Conservation (phyloP, 1,140 invertebrate species). For the Thalassaphorura encarpata region DNA sequence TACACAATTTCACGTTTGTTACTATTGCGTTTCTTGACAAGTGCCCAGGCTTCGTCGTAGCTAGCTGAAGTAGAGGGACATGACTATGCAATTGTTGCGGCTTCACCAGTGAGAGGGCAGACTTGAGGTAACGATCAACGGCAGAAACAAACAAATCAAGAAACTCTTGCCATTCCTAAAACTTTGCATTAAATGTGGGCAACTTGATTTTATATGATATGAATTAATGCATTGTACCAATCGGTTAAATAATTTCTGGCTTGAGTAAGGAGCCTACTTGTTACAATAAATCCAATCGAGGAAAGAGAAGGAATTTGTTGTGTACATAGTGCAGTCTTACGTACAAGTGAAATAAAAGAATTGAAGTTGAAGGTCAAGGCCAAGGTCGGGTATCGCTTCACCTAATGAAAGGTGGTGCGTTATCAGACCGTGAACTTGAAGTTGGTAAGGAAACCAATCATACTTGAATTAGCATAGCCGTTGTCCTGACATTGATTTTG, state of each 20-base stretch:
- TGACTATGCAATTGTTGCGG: not conserved
- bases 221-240: not conserved
- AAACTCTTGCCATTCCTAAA: not conserved
- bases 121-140: conserved; percentile 3
- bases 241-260: not conserved
- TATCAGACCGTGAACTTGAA: too few relatives aligned
- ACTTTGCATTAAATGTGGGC: not conserved
- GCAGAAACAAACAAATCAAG: conserved; percentile 1
- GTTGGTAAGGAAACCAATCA: too few relatives aligned
- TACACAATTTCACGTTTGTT: not conserved
- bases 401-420: too few relatives aligned
- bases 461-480: too few relatives aligned
- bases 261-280: too few relatives aligned
- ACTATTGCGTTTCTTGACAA: not conserved
- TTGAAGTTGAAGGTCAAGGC: too few relatives aligned
- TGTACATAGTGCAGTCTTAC: too few relatives aligned
- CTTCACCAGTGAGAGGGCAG: not conserved
- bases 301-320: too few relatives aligned
- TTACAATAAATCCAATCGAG: too few relatives aligned
- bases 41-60: conserved; percentile 7
- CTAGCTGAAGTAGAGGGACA: not conserved
- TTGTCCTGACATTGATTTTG: too few relatives aligned
- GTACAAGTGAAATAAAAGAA: too few relatives aligned
- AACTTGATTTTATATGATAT: not conserved
- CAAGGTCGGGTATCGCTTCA: too few relatives aligned